A percentile compares a stretch with the other conserved stretches of the same genome.
phyloP scores from a whole-genome alignment of 2,113 vertebrate species.

The Eidolon helvum region DNA sequence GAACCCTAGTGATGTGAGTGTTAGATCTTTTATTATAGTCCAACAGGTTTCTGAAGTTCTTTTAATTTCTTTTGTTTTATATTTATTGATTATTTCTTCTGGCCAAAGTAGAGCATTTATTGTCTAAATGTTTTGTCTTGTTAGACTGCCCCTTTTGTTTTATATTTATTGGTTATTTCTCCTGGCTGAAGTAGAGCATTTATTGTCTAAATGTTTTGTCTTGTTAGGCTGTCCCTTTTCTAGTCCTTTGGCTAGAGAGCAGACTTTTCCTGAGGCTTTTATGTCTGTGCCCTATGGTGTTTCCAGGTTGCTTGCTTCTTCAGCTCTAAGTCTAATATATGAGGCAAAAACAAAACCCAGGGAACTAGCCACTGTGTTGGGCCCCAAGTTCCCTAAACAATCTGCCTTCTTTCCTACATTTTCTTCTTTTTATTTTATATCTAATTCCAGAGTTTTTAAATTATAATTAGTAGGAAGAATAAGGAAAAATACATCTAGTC shows the following conservation, averaged over 20 bases:
- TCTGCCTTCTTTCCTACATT: not conserved
- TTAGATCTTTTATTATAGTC: not conserved
- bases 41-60: not conserved
- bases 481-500: not conserved
- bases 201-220: not conserved
- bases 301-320: not conserved
- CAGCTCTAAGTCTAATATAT: not conserved
- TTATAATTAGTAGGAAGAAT: not conserved
- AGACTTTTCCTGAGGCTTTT: not conserved
- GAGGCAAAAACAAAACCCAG: not conserved
- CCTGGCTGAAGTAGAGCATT: not conserved
- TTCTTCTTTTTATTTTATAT: not conserved
- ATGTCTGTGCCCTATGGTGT: not conserved
- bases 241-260: not conserved
- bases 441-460: not conserved
- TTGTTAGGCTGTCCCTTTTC: not conserved
- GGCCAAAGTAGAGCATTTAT: not conserved
- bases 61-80: not conserved
- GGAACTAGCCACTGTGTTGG: not conserved
- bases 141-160: not conserved
- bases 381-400: not conserved
- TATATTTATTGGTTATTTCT: not conserved
- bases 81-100: not conserved
- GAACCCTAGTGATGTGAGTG: not conserved
- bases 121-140: not conserved